Base-by-base conservation (phyloP, 2,113 vertebrate species). In the Cephalopterus ornatus region DNA sequence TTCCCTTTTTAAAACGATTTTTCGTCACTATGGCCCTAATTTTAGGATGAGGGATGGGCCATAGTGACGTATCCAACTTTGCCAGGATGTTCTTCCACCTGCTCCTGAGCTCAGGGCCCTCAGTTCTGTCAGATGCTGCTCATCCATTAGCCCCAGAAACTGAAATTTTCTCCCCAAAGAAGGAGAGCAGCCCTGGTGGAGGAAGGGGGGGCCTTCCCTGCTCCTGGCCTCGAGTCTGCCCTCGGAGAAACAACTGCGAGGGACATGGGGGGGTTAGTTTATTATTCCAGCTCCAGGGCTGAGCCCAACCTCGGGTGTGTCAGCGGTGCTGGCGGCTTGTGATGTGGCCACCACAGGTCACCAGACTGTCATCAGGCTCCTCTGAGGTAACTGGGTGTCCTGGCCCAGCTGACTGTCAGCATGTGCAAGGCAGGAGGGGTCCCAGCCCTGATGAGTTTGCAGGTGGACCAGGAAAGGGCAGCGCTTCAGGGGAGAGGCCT, bases 401-500 rank as follows among this genome's bases (percentile, higher is more conserved):
- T n/a, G 46, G 42, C 4, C 30, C 30, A 12, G 63, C 84, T 52
- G 32, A 26, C 27, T 21, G 26, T 12, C 59, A 73, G 55, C 53
- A 27, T 41, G 61, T 23, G 20, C 10, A 0, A 0, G 5, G 66
- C 55, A 8, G 11, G 55, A 59, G 41, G n/a, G 73, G 56, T 46
- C 68, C 89, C 5, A 32, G 63, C 24, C 2, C 42, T 44, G 86
- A 44, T 20, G 53, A 33, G 83, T 13, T 22, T 47, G 65, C 68
- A 83, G 75, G 73, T n/a, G 78, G 86, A 56, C 42, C 67, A 66
- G 89, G 89, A 90, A 94, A 72, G 12, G 42, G n/a, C 53, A 17
- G 14, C 7, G 22, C 73, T 62, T 22, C 49, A 62, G 56, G 80
- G 84, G 62, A 93, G 91, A 71, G 87, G 87, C 86, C 84, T 22